Base-by-base conservation (phyloP, 37 sponge, comb jelly and placozoan genomes). In the Chondrosia reniformis region DNA sequence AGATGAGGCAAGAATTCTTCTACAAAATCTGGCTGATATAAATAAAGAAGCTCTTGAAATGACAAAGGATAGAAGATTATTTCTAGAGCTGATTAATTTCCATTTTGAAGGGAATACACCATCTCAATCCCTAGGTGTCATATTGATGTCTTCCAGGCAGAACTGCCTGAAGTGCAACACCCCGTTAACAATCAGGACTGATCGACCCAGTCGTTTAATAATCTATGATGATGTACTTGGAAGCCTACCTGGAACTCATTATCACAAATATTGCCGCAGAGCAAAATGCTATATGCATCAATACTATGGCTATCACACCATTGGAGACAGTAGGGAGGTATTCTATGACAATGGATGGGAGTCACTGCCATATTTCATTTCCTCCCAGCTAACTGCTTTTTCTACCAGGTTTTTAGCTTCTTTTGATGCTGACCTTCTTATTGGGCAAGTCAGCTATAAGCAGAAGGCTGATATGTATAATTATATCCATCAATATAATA, bases 401-500 rank as follows among this genome's bases (percentile, higher is more conserved):
- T 54, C 72, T 9, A 84, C 32, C 37, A 30, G 31, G 12, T 45
- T 84, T 59, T 31, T 84, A 15, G 1, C 8, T 0, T 46, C 54
- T 7, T 52, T 82, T n/a, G 83, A 77, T 78, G 33, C 74, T 54
- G 52, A 84, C 15, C 37, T 84, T 39, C 24, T 84, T 45, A 54
- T 84, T 56, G 79, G 85, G 8, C 79, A 84, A 5, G 0, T 84
- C 17, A 78, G 79, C 45, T 84, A 78, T 46, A 67, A 84, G 44
- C 85, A 84, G 57, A 28, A 17, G 3, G 74, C 79, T 19, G 79
- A 84, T 32, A 84, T 78, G 1, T 84, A 49, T 65, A 84, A 84
- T 37, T 3, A 19, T 10, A 10, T 49, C 52, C 52, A 49, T 49
- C 15, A 15, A n/a, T n/a, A n/a, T n/a, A n/a, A n/a, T n/a, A n/a